These are phyloP conservation scores for Nilaparvata lugens DNA, from an alignment of 1,140 invertebrate genomes.

Conservation along the genomic window DNA sequence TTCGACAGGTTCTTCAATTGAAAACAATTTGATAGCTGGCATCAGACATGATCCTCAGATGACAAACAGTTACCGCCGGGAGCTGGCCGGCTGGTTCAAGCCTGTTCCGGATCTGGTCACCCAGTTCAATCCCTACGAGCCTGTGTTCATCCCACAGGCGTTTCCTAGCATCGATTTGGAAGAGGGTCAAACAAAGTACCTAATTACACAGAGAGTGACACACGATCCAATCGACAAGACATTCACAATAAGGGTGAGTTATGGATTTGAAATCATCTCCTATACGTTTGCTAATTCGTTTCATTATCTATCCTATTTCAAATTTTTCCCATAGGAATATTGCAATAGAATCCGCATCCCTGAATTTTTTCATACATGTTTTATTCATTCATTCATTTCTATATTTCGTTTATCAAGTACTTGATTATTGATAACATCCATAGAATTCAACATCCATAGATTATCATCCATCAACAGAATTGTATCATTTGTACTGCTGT, in stretches of 20 bases:
- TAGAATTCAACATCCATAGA: too few species aligned
- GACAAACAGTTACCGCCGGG: conserved; percentile 72
- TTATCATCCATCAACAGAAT: too few species aligned
- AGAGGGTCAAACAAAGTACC: conserved; percentile 63
- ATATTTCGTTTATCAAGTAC: too few species aligned
- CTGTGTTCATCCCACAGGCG: conserved; percentile 51
- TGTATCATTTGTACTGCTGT: too few species aligned
- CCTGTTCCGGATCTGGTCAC: conserved; percentile 49
- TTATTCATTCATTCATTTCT: too few species aligned
- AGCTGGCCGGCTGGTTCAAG: conserved; percentile 86
- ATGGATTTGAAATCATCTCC: not conserved
- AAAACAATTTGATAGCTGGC: conserved; percentile 79
- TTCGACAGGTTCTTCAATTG: conserved; percentile 44
- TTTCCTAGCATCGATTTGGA: conserved; percentile 52
- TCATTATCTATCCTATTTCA: too few species aligned
- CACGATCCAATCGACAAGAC: conserved; percentile 44
- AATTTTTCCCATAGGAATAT: too few species aligned
- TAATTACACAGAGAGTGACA: conserved; percentile 56
- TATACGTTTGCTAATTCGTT: too few species aligned
- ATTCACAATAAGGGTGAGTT: conserved; percentile 35
- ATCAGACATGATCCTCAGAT: conserved; percentile 88
- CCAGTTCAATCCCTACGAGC: conserved; percentile 52
- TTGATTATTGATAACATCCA: too few species aligned
- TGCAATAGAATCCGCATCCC: too few species aligned
- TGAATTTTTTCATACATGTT: too few species aligned